Percentiles rank a stretch among this genome's conserved stretches.
These are phyloP conservation scores for Chaenocephalus aceratus DNA, from an alignment of 2,113 vertebrate species.

Conservation along the genomic window DNA sequence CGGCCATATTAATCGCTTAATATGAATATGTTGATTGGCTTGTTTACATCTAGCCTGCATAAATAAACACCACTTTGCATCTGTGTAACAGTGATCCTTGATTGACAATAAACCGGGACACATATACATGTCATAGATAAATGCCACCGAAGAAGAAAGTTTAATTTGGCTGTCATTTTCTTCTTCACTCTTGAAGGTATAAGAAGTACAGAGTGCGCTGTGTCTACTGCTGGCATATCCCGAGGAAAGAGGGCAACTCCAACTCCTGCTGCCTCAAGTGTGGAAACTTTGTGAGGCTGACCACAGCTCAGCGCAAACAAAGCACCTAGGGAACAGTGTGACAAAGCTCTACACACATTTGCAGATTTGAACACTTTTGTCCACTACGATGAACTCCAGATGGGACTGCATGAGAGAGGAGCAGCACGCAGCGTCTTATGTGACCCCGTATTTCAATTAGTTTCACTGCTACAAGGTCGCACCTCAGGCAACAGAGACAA, in stretches of 20 bases:
- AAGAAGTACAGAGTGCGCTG: slow-evolving; percentile 92
- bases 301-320: slow-evolving; percentile 73
- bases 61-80: neutral
- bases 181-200: slow-evolving; percentile 81
- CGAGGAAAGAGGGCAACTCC: slow-evolving; percentile 88
- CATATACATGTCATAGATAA: neutral
- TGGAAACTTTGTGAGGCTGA: slow-evolving; percentile 78
- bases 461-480: neutral
- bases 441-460: slow-evolving; percentile 24
- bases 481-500: neutral
- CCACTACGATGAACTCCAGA: slow-evolving; percentile 11
- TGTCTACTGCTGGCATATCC: slow-evolving; percentile 90
- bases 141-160: neutral
- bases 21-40: neutral
- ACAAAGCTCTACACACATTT: slow-evolving; percentile 12
- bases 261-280: slow-evolving; percentile 86
- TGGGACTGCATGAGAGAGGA: neutral
- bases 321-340: slow-evolving; percentile 50
- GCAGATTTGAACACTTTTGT: neutral
- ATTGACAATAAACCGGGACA: neutral
- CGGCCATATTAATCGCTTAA: too few relatives aligned
- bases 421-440: slow-evolving; percentile 1
- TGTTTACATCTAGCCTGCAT: neutral
- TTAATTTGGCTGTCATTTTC: slow-evolving; percentile 6
- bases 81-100: neutral